These are phyloP conservation scores for Euwallacea fornicatus DNA, from an alignment of 1,140 invertebrate species.

Conservation along the genomic window DNA sequence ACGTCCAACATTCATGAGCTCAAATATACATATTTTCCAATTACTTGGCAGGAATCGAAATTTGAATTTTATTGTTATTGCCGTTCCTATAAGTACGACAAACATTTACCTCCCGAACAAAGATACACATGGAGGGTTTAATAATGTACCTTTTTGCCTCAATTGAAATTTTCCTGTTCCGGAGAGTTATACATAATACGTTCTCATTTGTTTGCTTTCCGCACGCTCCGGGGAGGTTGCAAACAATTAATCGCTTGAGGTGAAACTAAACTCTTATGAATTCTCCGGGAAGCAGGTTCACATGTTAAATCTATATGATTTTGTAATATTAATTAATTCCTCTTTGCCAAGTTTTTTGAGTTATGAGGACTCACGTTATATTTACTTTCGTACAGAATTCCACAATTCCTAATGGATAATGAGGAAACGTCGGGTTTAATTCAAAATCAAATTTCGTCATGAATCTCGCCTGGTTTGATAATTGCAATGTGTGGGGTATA, in stretches of 20 bases:
- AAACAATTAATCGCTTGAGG: slow-evolving; percentile 30
- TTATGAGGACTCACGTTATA: neutral
- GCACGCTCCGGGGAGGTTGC: slow-evolving; percentile 8
- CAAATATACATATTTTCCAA: neutral
- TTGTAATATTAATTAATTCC: neutral
- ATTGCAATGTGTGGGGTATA: too few species aligned
- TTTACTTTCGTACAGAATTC: too few species aligned
- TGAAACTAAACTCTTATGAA: slow-evolving; percentile 22
- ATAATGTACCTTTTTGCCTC: slow-evolving; percentile 9
- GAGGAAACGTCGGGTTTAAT: too few species aligned
- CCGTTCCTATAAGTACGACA: slow-evolving; percentile 1
- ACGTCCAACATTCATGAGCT: neutral
- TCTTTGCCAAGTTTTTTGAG: neutral
- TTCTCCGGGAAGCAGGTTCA: neutral
- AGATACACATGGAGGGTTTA: slow-evolving; percentile 16
- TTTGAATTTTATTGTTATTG: slow-evolving; percentile 12
- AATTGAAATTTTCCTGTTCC: slow-evolving; percentile 13
- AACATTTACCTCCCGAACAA: slow-evolving; percentile 20
- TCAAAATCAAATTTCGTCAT: too few species aligned
- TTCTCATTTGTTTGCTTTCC: slow-evolving; percentile 21
- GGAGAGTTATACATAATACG: slow-evolving; percentile 19
- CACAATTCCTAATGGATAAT: too few species aligned
- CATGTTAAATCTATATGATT: neutral
- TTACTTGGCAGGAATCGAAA: slow-evolving; percentile 2
- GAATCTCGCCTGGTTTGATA: too few species aligned